Evolutionary conservation across 2,797 vertebrate genomes (phyloP).

Genomic region (Zalophus californianus): DNA sequence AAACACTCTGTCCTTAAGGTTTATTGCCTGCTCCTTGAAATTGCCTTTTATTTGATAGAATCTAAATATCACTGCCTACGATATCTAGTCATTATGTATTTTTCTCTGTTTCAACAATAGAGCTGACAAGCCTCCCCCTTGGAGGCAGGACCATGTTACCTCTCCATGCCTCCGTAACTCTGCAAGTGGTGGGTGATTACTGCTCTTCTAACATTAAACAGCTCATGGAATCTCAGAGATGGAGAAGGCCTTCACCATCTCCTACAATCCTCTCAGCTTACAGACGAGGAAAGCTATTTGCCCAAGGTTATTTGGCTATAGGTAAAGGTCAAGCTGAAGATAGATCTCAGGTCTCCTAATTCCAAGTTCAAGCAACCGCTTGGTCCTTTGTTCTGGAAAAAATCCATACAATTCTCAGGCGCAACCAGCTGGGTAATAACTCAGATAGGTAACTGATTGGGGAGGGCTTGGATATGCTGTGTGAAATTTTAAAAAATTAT

Average conservation of each 20-base stretch:
- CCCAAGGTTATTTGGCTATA: background rate
- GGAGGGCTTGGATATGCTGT: background rate
- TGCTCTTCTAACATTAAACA: background rate
- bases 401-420: background rate
- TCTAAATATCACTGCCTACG: background rate
- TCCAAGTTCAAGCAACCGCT: background rate
- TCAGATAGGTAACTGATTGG: background rate
- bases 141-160: background rate
- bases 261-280: background rate
- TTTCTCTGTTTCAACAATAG: background rate
- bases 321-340: background rate
- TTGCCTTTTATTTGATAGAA: background rate
- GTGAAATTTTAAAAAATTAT: background rate
- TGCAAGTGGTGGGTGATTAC: background rate
- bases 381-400: background rate
- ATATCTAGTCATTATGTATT: background rate
- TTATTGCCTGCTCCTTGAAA: background rate
- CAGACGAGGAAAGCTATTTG: background rate
- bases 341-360: background rate
- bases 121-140: background rate
- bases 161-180: background rate
- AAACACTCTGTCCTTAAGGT: background rate
- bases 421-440: background rate
- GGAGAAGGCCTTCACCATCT: background rate
- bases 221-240: background rate